Evolutionary conservation across 2,113 vertebrate species (phyloP).

Genomic region (Odocoileus hemionus): DNA sequence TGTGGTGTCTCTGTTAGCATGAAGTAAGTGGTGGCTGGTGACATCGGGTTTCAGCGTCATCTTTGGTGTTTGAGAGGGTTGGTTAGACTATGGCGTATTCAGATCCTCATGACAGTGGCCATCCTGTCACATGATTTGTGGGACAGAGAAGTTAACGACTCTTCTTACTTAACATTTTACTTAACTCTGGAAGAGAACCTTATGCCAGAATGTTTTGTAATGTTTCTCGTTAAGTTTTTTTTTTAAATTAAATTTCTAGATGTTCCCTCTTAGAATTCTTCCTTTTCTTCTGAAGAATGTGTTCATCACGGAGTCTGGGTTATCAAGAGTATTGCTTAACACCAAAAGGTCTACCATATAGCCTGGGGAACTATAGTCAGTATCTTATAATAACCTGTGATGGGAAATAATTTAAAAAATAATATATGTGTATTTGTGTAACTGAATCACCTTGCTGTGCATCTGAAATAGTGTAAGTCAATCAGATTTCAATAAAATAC

Average conservation of each 20-base stretch:
- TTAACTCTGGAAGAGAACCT: background rate
- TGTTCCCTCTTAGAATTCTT: slow-evolving; percentile 16
- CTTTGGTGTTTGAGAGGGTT: background rate
- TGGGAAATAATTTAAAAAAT: background rate
- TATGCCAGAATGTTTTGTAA: background rate
- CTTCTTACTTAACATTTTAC: background rate
- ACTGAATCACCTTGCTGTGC: background rate
- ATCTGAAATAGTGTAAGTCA: background rate
- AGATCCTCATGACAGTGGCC: background rate
- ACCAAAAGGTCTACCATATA: background rate
- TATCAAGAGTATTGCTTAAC: background rate
- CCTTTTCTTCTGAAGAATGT: background rate
- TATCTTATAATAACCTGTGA: background rate
- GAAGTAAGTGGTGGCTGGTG: background rate
- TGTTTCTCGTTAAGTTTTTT: background rate
- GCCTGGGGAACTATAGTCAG: background rate
- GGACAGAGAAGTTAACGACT: background rate
- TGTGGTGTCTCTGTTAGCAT: background rate
- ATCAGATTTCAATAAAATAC: background rate
- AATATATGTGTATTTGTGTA: background rate
- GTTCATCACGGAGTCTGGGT: background rate
- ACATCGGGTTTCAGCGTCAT: background rate
- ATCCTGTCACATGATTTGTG: background rate
- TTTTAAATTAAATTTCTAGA: background rate
- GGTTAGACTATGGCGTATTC: background rate